Percentiles rank a stretch among this genome's conserved stretches.
phyloP scores from a whole-genome alignment of 2,888 invertebrate species.

The Phaonia tiefii region DNA sequence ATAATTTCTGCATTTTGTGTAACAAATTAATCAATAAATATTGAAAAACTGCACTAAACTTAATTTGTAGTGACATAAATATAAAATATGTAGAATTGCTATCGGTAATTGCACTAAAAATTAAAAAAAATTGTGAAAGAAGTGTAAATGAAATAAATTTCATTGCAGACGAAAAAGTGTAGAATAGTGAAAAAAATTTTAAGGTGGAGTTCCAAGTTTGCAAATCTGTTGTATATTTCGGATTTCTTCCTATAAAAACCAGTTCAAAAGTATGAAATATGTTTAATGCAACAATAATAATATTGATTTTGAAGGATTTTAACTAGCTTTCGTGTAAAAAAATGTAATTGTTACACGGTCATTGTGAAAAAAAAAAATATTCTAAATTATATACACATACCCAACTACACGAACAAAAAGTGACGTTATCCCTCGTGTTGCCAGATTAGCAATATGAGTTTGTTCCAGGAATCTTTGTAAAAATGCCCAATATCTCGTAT shows the following conservation, averaged over 20 bases:
- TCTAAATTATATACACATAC: constrained; percentile 52
- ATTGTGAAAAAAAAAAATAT: constrained; percentile 59
- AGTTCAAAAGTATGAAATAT: too few relatives aligned
- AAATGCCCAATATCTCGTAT: too few relatives aligned
- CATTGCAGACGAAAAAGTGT: constrained; percentile 28
- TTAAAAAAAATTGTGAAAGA: constrained; percentile 15
- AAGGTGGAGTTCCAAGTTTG: constrained; percentile 61
- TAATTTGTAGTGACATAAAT: not conserved
- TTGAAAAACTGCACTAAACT: not conserved
- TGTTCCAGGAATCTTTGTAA: too few relatives aligned
- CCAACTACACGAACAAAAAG: constrained; percentile 44
- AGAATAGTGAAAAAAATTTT: constrained; percentile 42
- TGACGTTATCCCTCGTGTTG: constrained; percentile 51
- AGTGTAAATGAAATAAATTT: constrained; percentile 47
- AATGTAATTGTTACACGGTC: constrained; percentile 61
- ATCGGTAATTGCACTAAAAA: not conserved
- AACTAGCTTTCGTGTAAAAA: constrained; percentile 34
- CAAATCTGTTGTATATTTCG: too few relatives aligned
- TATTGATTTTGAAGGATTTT: constrained; percentile 21
- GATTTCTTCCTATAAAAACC: too few relatives aligned
- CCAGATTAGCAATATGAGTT: constrained; percentile 45
- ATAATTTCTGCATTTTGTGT: not conserved
- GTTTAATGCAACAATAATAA: too few relatives aligned
- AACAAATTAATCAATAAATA: constrained; percentile 6
- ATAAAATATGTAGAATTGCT: not conserved